Evolutionary conservation across 2,888 invertebrate genomes (phyloP).

Genomic region (Dysmachus trigonus): DNA sequence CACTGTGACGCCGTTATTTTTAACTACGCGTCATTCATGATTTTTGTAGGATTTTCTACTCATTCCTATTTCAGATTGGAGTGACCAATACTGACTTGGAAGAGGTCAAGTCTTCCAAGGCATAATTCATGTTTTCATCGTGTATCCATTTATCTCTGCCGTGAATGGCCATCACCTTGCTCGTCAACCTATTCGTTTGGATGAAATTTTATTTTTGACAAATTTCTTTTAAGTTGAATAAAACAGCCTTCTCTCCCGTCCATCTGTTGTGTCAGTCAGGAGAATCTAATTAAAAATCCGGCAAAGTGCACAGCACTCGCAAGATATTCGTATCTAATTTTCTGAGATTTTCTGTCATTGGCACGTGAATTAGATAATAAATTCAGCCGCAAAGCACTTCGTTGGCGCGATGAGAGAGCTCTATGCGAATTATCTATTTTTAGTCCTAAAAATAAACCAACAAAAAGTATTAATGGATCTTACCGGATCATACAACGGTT

Average conservation of each 20-base stretch:
- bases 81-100: not conserved
- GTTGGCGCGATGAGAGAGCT: not conserved
- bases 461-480: not conserved
- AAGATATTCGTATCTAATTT: not conserved
- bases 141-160: not conserved
- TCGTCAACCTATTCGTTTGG: not conserved
- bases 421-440: not conserved
- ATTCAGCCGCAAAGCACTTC: not conserved
- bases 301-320: not conserved
- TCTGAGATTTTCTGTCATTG: not conserved
- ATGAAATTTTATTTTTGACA: not conserved
- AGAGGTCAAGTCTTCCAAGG: not conserved
- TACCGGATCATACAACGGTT: not conserved
- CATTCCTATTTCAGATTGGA: not conserved
- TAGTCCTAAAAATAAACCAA: not conserved
- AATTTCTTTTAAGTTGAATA: not conserved
- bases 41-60: not conserved
- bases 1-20: not conserved
- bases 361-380: not conserved
- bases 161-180: not conserved
- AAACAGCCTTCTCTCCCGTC: not conserved
- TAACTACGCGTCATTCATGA: not conserved
- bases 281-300: not conserved
- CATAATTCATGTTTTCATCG: not conserved
- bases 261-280: not conserved